Base-by-base conservation (phyloP, 2,113 vertebrate genomes). In the Platichthys stellatus region DNA sequence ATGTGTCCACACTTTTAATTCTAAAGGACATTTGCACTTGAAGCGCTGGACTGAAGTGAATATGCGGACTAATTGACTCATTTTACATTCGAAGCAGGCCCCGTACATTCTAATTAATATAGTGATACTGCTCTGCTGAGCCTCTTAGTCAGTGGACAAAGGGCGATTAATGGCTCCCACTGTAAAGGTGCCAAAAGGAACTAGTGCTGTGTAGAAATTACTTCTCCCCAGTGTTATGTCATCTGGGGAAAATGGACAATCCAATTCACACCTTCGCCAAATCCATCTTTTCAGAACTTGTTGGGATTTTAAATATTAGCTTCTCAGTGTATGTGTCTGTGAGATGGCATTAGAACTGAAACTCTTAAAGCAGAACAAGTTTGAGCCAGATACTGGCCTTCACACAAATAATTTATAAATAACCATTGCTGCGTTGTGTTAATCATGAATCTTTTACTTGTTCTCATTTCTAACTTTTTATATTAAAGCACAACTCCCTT, bases 131-230 rank as follows among this genome's bases (percentile, higher is more conserved):
- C 70, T 84, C 81, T 60, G 70, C 71, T 82, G 80, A 84, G 84
- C 76, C 60, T 80, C 76, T 77, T 75, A 87, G 76, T 76, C 72
- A 53, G 71, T 76, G 78, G 57, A 89, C 86, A 86, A 85, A 79
- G 68, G 49, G 15, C 66, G 40, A 82, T 87, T 82, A 89, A 88
- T 82, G 75, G 59, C 63, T 67, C 20, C 62, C 59, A 63, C 78
- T 82, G 75, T 87, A 71, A 66, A 76, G 68, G 62, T 74, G 85
- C 81, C 83, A 85, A 78, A 77, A 81, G 57, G 60, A 86, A 67
- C 68, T 67, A 63, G 49, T 12, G 54, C 43, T 70, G 63, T 81
- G 72, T 15, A 74, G 74, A 71, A 68, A 82, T 63, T 0, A 62
- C 59, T 72, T 80, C 18, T 76, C 47, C 66, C 57, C 76, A 78